Base-by-base conservation (phyloP, 2,797 vertebrate genomes). In the Knipowitschia caucasica region DNA sequence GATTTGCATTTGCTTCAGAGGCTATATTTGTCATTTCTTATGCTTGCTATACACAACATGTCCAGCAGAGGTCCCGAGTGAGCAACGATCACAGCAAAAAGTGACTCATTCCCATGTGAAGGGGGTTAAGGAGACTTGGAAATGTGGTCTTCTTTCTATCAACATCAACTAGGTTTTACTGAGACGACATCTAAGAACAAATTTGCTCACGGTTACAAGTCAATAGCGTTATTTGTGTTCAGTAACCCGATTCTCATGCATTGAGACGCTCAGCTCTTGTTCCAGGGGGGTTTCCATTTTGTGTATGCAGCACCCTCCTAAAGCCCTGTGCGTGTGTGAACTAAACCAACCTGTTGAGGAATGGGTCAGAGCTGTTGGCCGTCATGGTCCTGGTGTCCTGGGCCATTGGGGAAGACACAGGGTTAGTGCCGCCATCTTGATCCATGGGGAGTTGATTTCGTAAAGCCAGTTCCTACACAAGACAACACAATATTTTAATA, bases 371-470 rank as follows among this genome's bases (percentile, higher is more conserved):
- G 85, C 97, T 99, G 90, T 96, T 99, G 85, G 94, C 94, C 20
- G 95, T 98, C 96, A 99, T 98, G 75, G 95, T 98, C 77, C 97
- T 92, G 72, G 94, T 89, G 42, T 99, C 96, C 81, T 98, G 95
- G 80, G 93, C 90, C 92, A 98, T 94, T 7, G 95, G 94, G 57
- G 97, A 98, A 42, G 95, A 95, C 50, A 98, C 94, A 0, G 94
- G 91, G 84, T 96, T 98, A 23, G 92, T 90, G 58, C 91, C 86
- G 29, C 92, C 91, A 7, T 99, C 97, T 83, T 95, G 95, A 74
- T 99, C 97, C 93, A 98, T 95, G 12, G 97, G 95, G 64, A 98
- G 87, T 84, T 98, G 97, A 83, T 94, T 99, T 60, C 96, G 93
- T 36, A 99, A 88, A 73, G 94, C 92, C 55, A 98, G 91, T 85